phyloP scores from a whole-genome alignment of 2,888 invertebrate species.

The Parochlus steinenii region DNA sequence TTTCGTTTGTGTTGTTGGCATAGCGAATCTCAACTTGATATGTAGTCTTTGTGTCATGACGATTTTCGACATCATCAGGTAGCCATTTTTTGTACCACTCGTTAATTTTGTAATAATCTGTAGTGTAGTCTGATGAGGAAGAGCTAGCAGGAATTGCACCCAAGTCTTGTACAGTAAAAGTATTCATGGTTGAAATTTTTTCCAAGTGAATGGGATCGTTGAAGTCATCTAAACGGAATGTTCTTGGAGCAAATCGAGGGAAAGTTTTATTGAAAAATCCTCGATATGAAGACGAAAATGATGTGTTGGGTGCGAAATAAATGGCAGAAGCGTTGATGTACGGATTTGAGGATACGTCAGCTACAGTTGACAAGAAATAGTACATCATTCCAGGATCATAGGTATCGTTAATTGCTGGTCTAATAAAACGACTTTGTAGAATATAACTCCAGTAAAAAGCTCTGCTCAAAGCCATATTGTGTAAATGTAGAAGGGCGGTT shows the following conservation, averaged over 20 bases:
- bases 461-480: constrained; percentile 90
- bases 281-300: constrained; percentile 84
- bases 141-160: constrained; percentile 71
- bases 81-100: constrained; percentile 89
- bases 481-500: constrained; percentile 79
- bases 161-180: constrained; percentile 71
- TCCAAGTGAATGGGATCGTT: constrained; percentile 92
- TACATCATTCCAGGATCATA: constrained; percentile 98
- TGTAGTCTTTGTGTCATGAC: constrained; percentile 83
- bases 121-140: constrained; percentile 72
- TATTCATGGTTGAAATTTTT: constrained; percentile 86
- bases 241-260: constrained; percentile 84
- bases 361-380: constrained; percentile 84
- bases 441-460: constrained; percentile 95
- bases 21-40: constrained; percentile 89
- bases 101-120: constrained; percentile 78
- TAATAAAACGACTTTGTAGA: constrained; percentile 73
- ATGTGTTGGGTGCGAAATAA: constrained; percentile 86
- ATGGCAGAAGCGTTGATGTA: constrained; percentile 84
- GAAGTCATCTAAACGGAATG: constrained; percentile 80
- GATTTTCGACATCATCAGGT: constrained; percentile 64
- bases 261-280: constrained; percentile 95
- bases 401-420: constrained; percentile 79
- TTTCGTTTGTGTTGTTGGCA: constrained; percentile 87
- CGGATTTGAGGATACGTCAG: constrained; percentile 86